Evolutionary conservation across 2,113 vertebrate genomes (phyloP).

Genomic region (Notarius quadriscutis): DNA sequence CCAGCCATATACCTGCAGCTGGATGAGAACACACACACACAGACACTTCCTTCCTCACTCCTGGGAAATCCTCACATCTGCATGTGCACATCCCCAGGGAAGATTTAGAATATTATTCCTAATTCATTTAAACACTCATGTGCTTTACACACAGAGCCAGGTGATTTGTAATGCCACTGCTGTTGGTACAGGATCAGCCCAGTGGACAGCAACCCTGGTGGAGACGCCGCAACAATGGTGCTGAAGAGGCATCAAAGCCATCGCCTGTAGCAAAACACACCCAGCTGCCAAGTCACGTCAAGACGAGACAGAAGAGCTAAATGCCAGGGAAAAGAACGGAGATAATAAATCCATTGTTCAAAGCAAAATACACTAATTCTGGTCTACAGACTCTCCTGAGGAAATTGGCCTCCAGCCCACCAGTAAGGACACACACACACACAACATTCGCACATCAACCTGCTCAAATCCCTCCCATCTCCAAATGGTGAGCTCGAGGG

Average conservation of each 20-base stretch:
- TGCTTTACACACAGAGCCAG: neutral
- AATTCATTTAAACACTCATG: constrained; percentile 7
- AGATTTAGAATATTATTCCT: constrained; percentile 12
- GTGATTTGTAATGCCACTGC: neutral
- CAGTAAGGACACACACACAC: neutral
- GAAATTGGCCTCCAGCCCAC: neutral
- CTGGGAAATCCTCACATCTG: constrained; percentile 29
- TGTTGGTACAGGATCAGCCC: constrained; percentile 1
- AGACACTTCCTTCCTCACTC: constrained; percentile 1
- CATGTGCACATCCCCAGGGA: neutral
- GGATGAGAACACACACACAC: neutral
- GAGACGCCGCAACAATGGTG: neutral
- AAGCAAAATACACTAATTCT: neutral
- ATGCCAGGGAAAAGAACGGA: neutral
- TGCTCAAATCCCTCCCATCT: neutral
- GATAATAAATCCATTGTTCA: neutral
- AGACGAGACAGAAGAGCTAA: neutral
- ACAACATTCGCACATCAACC: neutral
- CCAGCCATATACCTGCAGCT: constrained; percentile 37
- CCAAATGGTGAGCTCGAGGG: neutral
- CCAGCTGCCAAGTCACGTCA: constrained; percentile 5
- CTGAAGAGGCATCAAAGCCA: neutral
- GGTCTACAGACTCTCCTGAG: neutral
- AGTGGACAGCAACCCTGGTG: neutral
- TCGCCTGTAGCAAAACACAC: neutral